Conservation (phyloP, 1,140 invertebrate genomes). For the Carposina sasakii region DNA sequence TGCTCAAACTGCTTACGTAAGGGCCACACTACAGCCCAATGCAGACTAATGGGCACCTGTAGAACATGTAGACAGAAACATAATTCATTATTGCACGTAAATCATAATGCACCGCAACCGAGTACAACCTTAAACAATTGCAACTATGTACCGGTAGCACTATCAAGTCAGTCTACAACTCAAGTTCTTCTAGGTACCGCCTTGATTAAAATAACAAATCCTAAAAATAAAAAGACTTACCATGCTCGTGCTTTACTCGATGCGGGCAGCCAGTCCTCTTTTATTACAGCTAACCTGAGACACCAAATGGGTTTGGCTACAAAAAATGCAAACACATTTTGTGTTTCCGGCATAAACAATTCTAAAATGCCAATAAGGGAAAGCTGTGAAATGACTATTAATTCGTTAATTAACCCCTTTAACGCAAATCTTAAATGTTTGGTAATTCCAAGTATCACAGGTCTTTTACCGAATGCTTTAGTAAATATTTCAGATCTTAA, state of each 20-base stretch:
- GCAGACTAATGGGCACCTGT: not conserved
- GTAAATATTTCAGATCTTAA: slow-evolving; percentile 6
- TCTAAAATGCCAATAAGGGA: not conserved
- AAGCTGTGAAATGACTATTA: slow-evolving; percentile 9
- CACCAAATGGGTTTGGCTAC: not conserved
- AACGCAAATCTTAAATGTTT: slow-evolving; percentile 11
- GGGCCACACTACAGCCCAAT: not conserved
- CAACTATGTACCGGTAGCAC: not conserved
- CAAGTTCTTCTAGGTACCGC: slow-evolving; percentile 10
- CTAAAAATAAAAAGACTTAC: slow-evolving; percentile 6
- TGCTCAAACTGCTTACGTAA: too few species aligned
- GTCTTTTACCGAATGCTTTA: slow-evolving; percentile 3
- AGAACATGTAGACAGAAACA: not conserved
- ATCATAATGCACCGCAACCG: not conserved
- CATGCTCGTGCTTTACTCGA: slow-evolving; percentile 22
- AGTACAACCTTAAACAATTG: too few species aligned
- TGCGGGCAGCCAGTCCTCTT: slow-evolving; percentile 26
- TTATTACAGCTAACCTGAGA: slow-evolving; percentile 36
- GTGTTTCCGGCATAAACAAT: not conserved
- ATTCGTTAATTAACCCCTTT: slow-evolving; percentile 8
- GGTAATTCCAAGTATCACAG: slow-evolving; percentile 15
- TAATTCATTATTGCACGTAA: not conserved
- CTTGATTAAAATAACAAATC: slow-evolving; percentile 9
- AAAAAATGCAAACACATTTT: too few species aligned
- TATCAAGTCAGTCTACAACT: not conserved